Evolutionary conservation across 2,888 invertebrate species (phyloP).

Genomic region (Euzophera pinguis): DNA sequence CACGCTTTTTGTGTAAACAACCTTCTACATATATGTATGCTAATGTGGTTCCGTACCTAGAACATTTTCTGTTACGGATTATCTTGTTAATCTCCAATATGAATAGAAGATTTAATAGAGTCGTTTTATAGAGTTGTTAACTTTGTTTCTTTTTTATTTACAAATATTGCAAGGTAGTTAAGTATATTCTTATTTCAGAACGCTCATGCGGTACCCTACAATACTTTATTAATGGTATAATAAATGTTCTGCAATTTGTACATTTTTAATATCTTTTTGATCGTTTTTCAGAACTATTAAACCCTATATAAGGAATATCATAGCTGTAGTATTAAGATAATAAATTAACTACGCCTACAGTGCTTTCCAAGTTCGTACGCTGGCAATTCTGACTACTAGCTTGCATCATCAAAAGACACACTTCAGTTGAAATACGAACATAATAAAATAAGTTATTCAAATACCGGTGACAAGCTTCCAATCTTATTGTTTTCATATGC

Average conservation of each 20-base stretch:
- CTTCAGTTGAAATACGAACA: conserved; percentile 8
- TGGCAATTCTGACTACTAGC: conserved; percentile 28
- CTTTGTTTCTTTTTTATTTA: background rate
- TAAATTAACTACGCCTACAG: conserved; percentile 47
- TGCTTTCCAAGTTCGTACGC: conserved; percentile 21
- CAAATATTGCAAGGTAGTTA: background rate
- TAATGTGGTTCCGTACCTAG: conserved; percentile 35
- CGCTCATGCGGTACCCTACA: background rate
- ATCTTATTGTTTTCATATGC: conserved; percentile 49
- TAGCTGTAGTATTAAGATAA: conserved; percentile 40
- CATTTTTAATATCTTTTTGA: conserved; percentile 33
- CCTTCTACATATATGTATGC: conserved; percentile 28
- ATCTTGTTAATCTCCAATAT: background rate
- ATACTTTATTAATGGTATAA: conserved; percentile 18
- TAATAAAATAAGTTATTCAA: conserved; percentile 26
- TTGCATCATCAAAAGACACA: conserved; percentile 23
- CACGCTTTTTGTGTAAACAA: conserved; percentile 42
- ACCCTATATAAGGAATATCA: conserved; percentile 42
- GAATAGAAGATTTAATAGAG: background rate
- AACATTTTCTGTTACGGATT: conserved; percentile 11
- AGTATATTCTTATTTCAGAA: background rate
- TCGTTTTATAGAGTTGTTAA: background rate
- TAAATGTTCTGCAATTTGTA: conserved; percentile 33
- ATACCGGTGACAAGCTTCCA: conserved; percentile 30
- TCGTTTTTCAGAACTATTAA: conserved; percentile 43